These are phyloP conservation scores for Brachionus plicatilis DNA, from an alignment of 1,140 invertebrate genomes.

Conservation along the genomic window DNA sequence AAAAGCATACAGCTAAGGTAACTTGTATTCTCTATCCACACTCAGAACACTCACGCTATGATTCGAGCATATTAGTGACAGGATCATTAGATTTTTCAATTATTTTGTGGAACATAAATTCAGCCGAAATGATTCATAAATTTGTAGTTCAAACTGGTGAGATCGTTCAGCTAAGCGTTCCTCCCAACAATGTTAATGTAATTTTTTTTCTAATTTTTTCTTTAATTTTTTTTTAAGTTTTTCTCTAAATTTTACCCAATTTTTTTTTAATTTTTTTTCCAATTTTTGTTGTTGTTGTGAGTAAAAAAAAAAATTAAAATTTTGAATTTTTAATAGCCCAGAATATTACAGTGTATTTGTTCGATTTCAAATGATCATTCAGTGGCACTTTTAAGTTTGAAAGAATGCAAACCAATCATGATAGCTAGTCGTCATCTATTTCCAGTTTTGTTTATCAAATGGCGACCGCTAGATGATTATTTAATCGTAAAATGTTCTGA, in stretches of 20 bases:
- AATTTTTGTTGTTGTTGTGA: no score
- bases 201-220: not conserved
- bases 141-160: conserved; percentile 88
- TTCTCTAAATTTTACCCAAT: no score
- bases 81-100: conserved; percentile 96
- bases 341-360: conserved; percentile 89
- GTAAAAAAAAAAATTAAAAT: not conserved
- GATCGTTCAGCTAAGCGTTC: conserved; percentile 79
- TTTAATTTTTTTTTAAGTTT: no score
- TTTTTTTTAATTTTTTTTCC: no score
- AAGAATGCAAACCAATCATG: conserved; percentile 88
- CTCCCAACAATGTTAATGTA: conserved; percentile 83
- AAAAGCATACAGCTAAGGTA: conserved; percentile 84
- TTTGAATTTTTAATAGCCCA: conserved; percentile 61
- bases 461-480: conserved; percentile 94
- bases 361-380: conserved; percentile 95
- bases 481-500: conserved; percentile 96
- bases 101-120: conserved; percentile 91
- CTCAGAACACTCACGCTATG: conserved; percentile 82
- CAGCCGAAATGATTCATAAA: conserved; percentile 77
- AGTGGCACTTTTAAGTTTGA: conserved; percentile 82
- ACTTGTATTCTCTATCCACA: conserved; percentile 93
- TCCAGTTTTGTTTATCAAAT: conserved; percentile 90
- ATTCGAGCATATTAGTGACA: conserved; percentile 81
- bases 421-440: conserved; percentile 91